A percentile compares a stretch with the other conserved stretches of the same genome.
These are phyloP conservation scores for Lamproptera curius DNA, from an alignment of 2,888 invertebrate genomes.

Conservation along the genomic window DNA sequence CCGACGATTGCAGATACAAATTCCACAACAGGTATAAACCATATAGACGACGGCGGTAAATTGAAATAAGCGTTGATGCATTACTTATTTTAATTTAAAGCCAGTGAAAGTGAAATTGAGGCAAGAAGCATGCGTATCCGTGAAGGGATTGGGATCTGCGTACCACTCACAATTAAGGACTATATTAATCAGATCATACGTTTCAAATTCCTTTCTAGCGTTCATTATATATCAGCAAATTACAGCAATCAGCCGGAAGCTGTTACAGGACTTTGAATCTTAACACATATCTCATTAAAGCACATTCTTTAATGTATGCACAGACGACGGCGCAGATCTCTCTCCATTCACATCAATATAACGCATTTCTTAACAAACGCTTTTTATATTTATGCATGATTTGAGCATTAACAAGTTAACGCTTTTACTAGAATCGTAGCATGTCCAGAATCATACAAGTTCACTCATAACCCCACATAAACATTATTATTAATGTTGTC, in stretches of 20 bases:
- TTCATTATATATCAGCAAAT: background rate
- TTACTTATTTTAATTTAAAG: conserved; percentile 75
- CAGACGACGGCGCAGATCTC: conserved; percentile 58
- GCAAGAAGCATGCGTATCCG: conserved; percentile 84
- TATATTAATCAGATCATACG: too few relatives aligned
- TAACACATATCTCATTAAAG: conserved; percentile 29
- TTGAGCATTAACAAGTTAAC: conserved; percentile 35
- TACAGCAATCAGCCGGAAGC: background rate
- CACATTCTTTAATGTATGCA: too few relatives aligned
- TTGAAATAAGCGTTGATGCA: conserved; percentile 64
- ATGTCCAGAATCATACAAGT: too few relatives aligned
- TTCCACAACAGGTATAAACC: conserved; percentile 93
- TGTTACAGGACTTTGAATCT: conserved; percentile 23
- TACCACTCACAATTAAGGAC: too few relatives aligned
- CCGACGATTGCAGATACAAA: conserved; percentile 97
- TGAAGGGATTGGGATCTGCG: conserved; percentile 63
- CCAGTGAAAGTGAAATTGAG: conserved; percentile 59
- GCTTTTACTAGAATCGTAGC: conserved; percentile 20
- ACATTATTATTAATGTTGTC: conserved; percentile 33
- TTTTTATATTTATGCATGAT: conserved; percentile 43
- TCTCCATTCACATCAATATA: conserved; percentile 52
- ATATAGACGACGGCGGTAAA: conserved; percentile 62
- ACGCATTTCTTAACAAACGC: conserved; percentile 36
- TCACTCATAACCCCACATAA: conserved; percentile 2
- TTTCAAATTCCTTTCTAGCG: background rate